Base-by-base conservation (phyloP, 1,140 invertebrate genomes). In the Vollenhovia emeryi region DNA sequence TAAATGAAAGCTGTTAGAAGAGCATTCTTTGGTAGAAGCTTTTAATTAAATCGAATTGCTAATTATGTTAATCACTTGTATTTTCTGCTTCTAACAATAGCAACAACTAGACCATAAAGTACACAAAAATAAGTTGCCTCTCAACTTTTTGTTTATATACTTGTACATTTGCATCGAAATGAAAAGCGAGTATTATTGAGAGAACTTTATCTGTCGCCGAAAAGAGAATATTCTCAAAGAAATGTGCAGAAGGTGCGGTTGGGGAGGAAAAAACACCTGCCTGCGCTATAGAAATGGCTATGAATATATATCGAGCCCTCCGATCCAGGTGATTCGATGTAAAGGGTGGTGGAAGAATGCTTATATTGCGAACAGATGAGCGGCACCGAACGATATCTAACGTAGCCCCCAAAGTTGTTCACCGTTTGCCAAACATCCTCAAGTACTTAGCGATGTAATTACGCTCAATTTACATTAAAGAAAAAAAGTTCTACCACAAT, bases 301-400 rank as follows among this genome's bases (percentile, higher is more conserved):
- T 40, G 76, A 68, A 68, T 57, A 71, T 27, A 43, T 73, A 73
- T 82, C 36, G 48, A 80, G 43, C 33, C 27, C 3, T 55, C n/a
- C 11, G 75, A 52, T 80, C n/a, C 62, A 69, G 9, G 33, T 71
- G 18, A 69, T 52, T 68, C 33, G 64, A 55, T 80, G 64, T 18
- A 11, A 15, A 48, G 21, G 59, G 3, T 62, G 75, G 43, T 68
- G 62, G 68, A 75, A 89, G 82, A 82, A 75, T 82, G 13, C 7
- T 52, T 24, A 33, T 24, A 57, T 50, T 40, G 68, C 59, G 21
- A 40, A 64, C 52, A 62, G 64, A 75, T 88, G 78, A 89, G 84
- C 85, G 76, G 79, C 76, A 78, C 68, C 84, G 21, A 78, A 84
- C 64, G 50, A 27, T 85, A 69, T 71, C 66, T 43, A 82, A 89